A percentile compares a stretch with the other conserved stretches of the same genome.
phyloP scores from a whole-genome alignment of 2,113 vertebrate genomes.

The Conger conger region DNA sequence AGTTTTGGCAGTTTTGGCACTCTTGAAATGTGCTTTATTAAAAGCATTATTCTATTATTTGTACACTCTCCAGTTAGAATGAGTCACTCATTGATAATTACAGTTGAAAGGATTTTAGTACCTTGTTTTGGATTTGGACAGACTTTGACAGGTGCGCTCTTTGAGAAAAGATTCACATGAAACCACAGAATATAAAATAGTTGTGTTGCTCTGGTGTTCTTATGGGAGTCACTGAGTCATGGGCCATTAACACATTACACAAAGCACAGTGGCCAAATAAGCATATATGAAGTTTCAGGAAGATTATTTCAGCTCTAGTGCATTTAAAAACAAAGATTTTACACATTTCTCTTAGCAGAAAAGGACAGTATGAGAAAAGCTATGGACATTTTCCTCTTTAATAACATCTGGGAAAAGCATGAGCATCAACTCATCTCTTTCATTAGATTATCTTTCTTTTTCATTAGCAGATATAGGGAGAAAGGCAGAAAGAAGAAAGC shows the following conservation, averaged over 20 bases:
- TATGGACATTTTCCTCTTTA: not conserved
- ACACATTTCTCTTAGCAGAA: not conserved
- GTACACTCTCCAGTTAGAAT: not conserved
- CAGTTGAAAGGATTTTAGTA: not conserved
- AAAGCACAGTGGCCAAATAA: not conserved
- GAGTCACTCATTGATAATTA: not conserved
- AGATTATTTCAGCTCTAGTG: not conserved
- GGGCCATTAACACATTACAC: slow-evolving; percentile 2
- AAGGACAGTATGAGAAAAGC: not conserved
- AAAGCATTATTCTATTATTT: not conserved
- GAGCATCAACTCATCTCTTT: not conserved
- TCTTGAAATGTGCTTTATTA: not conserved
- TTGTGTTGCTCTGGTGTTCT: not conserved
- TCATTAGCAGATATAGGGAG: not conserved
- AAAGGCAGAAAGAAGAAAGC: not conserved
- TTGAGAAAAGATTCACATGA: not conserved
- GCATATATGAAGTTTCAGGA: not conserved
- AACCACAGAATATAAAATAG: not conserved
- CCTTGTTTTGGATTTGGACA: not conserved
- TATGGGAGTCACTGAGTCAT: not conserved
- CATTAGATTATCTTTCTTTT: not conserved
- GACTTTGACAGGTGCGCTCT: not conserved
- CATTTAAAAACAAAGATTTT: not conserved
- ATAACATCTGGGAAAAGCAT: not conserved
- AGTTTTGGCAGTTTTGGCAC: no score